Evolutionary conservation across 2,113 vertebrate genomes (phyloP).

Genomic region (Ameiurus melas): DNA sequence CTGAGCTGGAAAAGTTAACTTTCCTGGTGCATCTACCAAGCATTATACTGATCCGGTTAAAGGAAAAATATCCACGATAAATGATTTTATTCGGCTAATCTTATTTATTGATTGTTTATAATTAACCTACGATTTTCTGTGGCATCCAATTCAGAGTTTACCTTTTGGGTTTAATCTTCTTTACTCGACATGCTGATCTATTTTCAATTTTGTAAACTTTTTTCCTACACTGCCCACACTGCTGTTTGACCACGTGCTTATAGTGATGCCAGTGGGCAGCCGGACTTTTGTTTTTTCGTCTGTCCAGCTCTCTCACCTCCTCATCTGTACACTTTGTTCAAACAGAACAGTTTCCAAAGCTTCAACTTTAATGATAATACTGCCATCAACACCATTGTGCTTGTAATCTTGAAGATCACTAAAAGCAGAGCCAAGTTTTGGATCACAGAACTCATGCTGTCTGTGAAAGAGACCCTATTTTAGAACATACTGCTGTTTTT

Average conservation of each 20-base stretch:
- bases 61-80: not conserved
- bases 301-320: not conserved
- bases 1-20: not conserved
- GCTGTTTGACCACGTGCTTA: not conserved
- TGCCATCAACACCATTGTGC: not conserved
- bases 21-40: not conserved
- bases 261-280: not conserved
- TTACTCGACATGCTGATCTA: not conserved
- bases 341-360: not conserved
- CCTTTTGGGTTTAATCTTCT: not conserved
- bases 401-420: not conserved
- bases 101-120: not conserved
- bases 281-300: not conserved
- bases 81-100: not conserved
- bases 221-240: not conserved
- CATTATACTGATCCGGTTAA: not conserved
- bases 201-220: not conserved
- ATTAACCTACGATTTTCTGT: not conserved
- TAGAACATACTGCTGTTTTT: constrained; percentile 12
- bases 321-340: not conserved
- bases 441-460: not conserved
- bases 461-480: not conserved
- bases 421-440: not conserved
- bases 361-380: not conserved
- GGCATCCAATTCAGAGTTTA: not conserved